Evolutionary conservation across 2,797 vertebrate species (phyloP).

Genomic region (Pangasius sanitwongsei): DNA sequence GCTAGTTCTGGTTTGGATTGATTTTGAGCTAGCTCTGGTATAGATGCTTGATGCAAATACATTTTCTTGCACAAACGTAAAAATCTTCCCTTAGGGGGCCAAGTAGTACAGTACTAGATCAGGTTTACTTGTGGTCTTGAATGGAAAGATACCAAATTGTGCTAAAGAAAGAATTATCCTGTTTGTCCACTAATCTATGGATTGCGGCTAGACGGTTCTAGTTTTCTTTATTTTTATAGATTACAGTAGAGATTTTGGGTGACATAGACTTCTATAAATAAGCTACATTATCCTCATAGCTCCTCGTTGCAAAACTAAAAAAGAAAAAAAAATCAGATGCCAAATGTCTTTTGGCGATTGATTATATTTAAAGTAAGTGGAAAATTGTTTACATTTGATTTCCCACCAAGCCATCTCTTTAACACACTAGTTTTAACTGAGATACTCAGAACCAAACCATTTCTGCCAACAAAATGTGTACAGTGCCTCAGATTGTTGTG

Average conservation of each 20-base stretch:
- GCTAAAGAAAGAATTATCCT: not conserved
- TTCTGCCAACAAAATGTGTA: constrained; percentile 81
- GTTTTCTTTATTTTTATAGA: not conserved
- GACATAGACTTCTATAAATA: not conserved
- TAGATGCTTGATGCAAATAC: not conserved
- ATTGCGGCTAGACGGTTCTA: not conserved
- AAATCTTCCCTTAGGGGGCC: not conserved
- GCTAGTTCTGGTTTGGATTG: not conserved
- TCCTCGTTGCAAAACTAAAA: not conserved
- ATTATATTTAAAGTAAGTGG: not conserved
- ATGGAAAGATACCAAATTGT: not conserved
- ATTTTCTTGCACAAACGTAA: not conserved
- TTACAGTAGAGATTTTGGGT: not conserved
- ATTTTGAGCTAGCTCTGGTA: not conserved
- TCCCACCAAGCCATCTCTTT: not conserved
- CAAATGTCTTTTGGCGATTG: not conserved
- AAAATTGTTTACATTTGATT: constrained; percentile 5
- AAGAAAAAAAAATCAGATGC: not conserved
- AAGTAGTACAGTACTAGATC: not conserved
- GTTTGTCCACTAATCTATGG: not conserved
- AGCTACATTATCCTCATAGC: not conserved
- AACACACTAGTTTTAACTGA: not conserved
- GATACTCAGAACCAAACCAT: not conserved
- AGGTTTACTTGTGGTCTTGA: not conserved
- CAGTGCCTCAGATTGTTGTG: constrained; percentile 93